These are phyloP conservation scores for Hartigia nigra DNA, from an alignment of 2,888 invertebrate genomes.

Conservation along the genomic window DNA sequence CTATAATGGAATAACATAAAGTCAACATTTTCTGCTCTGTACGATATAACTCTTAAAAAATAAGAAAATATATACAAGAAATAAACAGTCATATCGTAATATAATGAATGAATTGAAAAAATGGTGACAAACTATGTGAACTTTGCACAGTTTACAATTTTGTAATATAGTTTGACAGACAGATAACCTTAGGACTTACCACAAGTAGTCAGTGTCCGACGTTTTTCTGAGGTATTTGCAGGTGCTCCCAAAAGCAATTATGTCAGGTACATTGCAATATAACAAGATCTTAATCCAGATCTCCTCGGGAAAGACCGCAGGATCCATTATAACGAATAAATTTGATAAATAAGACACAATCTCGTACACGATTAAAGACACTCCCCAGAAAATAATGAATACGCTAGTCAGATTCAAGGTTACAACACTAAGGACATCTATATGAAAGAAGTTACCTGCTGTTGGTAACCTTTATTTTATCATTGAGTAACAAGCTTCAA, in stretches of 20 bases:
- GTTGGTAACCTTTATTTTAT: background rate
- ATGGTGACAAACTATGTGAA: background rate
- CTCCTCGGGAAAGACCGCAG: slow-evolving; percentile 63
- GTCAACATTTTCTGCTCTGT: background rate
- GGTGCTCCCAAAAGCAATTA: slow-evolving; percentile 63
- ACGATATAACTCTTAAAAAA: background rate
- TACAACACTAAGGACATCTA: slow-evolving; percentile 36
- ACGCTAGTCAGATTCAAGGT: slow-evolving; percentile 64
- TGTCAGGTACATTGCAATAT: slow-evolving; percentile 64
- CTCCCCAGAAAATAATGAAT: slow-evolving; percentile 59
- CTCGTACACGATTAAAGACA: slow-evolving; percentile 42
- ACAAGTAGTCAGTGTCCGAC: slow-evolving; percentile 62
- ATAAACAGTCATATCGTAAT: background rate
- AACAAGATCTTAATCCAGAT: slow-evolving; percentile 65
- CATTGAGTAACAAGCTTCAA: background rate
- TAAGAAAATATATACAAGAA: background rate
- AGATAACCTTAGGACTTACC: slow-evolving; percentile 59
- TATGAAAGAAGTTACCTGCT: background rate
- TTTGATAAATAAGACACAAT: slow-evolving; percentile 1
- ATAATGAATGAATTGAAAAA: slow-evolving; percentile 5
- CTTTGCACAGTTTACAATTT: background rate
- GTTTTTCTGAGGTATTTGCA: slow-evolving; percentile 64
- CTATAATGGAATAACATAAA: background rate
- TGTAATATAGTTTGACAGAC: slow-evolving; percentile 7
- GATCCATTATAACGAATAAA: slow-evolving; percentile 54